Percentiles rank a stretch among this genome's conserved stretches.
Conservation (phyloP, 1,140 invertebrate genomes). For the Bombus picipes region DNA sequence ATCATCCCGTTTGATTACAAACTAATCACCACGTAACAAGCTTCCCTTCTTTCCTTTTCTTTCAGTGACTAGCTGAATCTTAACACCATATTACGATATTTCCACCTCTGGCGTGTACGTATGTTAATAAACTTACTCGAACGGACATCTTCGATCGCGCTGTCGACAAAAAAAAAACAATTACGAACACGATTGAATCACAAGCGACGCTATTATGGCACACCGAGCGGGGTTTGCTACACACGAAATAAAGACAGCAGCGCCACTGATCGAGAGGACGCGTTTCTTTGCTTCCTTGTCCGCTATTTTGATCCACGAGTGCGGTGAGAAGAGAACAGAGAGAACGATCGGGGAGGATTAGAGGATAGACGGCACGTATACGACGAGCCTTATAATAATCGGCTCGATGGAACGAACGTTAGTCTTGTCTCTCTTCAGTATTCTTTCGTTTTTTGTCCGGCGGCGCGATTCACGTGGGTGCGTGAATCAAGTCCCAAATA, state of each 20-base stretch:
- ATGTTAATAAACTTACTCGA: background rate
- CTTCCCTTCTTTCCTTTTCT: slow-evolving; percentile 36
- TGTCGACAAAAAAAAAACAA: slow-evolving; percentile 14
- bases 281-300: background rate
- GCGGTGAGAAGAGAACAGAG: slow-evolving; percentile 42
- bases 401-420: slow-evolving; percentile 20
- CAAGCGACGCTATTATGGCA: slow-evolving; percentile 60
- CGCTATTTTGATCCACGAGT: slow-evolving; percentile 18
- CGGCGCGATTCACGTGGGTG: slow-evolving; percentile 50
- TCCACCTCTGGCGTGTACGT: background rate
- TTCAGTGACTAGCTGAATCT: slow-evolving; percentile 63
- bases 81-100: background rate
- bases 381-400: background rate
- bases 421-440: slow-evolving; percentile 36
- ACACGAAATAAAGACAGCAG: slow-evolving; percentile 13
- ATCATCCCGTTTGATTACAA: background rate
- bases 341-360: slow-evolving; percentile 28
- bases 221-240: slow-evolving; percentile 50
- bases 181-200: slow-evolving; percentile 44
- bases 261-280: slow-evolving; percentile 21
- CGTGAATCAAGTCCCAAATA: slow-evolving; percentile 59
- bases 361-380: slow-evolving; percentile 9
- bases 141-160: slow-evolving; percentile 17
- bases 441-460: slow-evolving; percentile 13
- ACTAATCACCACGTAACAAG: slow-evolving; percentile 73